Evolutionary conservation across 2,113 vertebrate genomes (phyloP).

Genomic region (Ranitomeya imitator): DNA sequence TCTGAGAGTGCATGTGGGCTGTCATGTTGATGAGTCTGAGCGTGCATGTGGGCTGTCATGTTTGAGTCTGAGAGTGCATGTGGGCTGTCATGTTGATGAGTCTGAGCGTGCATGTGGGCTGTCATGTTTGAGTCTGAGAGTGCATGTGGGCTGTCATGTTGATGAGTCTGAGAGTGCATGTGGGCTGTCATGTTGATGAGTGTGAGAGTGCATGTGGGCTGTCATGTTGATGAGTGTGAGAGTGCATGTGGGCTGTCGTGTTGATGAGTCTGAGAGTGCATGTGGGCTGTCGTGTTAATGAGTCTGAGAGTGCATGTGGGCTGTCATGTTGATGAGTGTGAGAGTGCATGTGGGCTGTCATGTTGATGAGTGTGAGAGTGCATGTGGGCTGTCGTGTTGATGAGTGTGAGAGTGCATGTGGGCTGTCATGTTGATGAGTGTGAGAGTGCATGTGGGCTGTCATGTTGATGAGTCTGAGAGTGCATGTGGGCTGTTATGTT

Average conservation of each 20-base stretch:
- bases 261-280: not conserved
- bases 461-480: not conserved
- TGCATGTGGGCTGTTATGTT: too few relatives aligned
- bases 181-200: too few relatives aligned
- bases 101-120: too few relatives aligned
- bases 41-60: not conserved
- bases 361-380: not conserved
- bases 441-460: not conserved
- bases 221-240: too few relatives aligned
- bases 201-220: not conserved
- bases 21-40: too few relatives aligned
- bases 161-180: too few relatives aligned
- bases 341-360: not conserved
- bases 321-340: too few relatives aligned
- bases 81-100: not conserved
- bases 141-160: too few relatives aligned
- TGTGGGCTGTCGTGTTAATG: too few relatives aligned
- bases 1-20: not conserved
- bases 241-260: not conserved
- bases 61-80: not conserved
- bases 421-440: not conserved
- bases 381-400: too few relatives aligned
- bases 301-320: too few relatives aligned
- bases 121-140: too few relatives aligned
- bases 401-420: not conserved